Percentiles rank a stretch among this genome's conserved stretches.
Conservation (phyloP, 2,888 invertebrate genomes). For the Aproaerema taeniolella region DNA sequence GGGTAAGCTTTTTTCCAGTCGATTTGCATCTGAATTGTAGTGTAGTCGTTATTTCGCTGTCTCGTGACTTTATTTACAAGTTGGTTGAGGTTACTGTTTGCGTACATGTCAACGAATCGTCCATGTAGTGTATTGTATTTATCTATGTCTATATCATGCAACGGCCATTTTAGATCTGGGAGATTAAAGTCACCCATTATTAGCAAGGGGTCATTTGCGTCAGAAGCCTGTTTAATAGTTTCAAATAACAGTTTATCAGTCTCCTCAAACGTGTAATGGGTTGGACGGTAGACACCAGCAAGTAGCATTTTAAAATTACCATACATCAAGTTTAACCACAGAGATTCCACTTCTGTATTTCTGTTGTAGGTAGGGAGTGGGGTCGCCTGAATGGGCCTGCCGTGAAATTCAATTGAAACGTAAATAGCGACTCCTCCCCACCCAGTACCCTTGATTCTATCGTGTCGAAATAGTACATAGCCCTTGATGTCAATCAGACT, state of each 20-base stretch:
- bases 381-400: conserved; percentile 6
- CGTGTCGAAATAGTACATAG: conserved; percentile 10
- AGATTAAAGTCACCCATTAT: conserved; percentile 7
- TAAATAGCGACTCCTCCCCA: conserved; percentile 15
- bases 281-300: conserved; percentile 10
- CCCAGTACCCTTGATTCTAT: conserved; percentile 9
- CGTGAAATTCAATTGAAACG: conserved; percentile 2
- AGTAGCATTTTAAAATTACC: conserved; percentile 5
- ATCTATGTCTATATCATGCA: not conserved
- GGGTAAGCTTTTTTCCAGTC: too few relatives aligned
- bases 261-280: conserved; percentile 8
- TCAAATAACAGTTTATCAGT: conserved; percentile 8
- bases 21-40: too few relatives aligned
- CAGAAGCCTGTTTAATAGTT: conserved; percentile 5
- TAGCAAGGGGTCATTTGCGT: not conserved
- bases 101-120: conserved; percentile 2
- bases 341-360: conserved; percentile 6
- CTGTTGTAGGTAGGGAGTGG: conserved; percentile 7
- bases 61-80: conserved; percentile 3
- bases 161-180: conserved; percentile 6
- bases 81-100: not conserved
- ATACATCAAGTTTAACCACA: conserved; percentile 11
- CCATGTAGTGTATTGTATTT: conserved; percentile 3
- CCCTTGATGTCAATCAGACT: conserved; percentile 10
- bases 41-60: not conserved